Evolutionary conservation across 2,888 invertebrate species (phyloP), one percentile per base, ranked within the genome.

Genomic region (Odontothrips loti): DNA sequence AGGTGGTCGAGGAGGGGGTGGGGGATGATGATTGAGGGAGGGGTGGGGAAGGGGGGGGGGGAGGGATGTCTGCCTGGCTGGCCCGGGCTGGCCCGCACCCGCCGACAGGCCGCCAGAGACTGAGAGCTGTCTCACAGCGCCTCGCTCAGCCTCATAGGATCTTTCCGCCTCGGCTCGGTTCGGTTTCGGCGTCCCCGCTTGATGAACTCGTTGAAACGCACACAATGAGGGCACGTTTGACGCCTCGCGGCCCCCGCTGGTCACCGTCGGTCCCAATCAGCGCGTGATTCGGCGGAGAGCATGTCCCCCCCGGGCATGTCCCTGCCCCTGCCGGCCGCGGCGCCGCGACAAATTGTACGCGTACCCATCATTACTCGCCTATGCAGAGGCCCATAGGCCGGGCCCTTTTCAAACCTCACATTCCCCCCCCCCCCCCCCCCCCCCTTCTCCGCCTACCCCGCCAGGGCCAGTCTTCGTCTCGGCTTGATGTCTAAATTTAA

Each of bases 121-220:
- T 2, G 15, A 51, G 51, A 58, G 6, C 58, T 58, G 34, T 43
- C 34, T 43, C 3, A 6, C 34, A 43, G 3, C 34, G 34, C 34
- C 34, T 43, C n/a, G n/a, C n/a, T n/a, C 34, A 43, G 34, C 34
- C 34, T n/a, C n/a, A n/a, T n/a, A n/a, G n/a, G n/a, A n/a, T n/a
- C n/a, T n/a, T n/a, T n/a, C 34, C 34, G 34, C 34, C 34, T 43
- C 34, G 34, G 34, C 34, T 43, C 34, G 34, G 34, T 43, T 43
- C 34, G 34, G 34, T 43, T 43, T 43, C 34, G 34, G 34, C 3
- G 34, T 43, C 34, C 34, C 34, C 17, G 20, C 58, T 58, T 75
- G 68, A 75, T 75, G 68, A 75, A 75, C 68, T 75, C 68, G 68
- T 75, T 75, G 68, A 75, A 12, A 23, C 23, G 17, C 20, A 75